Percentiles rank a stretch among this genome's conserved stretches.
These are phyloP conservation scores for Tor tambroides DNA, from an alignment of 2,113 vertebrate genomes.

Conservation along the genomic window DNA sequence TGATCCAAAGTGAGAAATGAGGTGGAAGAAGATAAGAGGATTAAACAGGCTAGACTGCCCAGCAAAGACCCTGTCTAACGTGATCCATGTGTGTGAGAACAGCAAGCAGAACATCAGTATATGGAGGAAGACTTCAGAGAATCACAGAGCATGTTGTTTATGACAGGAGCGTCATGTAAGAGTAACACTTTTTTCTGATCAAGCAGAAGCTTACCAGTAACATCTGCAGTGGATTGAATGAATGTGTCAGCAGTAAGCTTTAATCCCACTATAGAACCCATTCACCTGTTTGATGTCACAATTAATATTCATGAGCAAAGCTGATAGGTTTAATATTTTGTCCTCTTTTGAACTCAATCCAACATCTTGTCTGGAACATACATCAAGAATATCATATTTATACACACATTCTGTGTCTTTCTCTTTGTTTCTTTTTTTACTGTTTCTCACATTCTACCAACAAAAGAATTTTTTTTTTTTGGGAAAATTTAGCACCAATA, in stretches of 20 bases:
- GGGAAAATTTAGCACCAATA: too few relatives aligned
- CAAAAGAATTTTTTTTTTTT: too few relatives aligned
- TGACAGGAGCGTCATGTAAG: neutral
- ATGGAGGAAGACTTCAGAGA: neutral
- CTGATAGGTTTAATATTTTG: neutral
- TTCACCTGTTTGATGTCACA: neutral
- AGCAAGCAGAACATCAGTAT: neutral
- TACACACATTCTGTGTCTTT: too few relatives aligned
- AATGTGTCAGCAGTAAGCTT: neutral
- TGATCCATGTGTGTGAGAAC: neutral
- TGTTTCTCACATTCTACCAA: too few relatives aligned
- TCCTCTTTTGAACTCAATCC: too few relatives aligned
- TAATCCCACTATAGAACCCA: neutral
- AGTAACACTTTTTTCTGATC: neutral
- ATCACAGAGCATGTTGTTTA: neutral
- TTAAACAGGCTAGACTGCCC: constrained; percentile 59
- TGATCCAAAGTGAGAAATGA: constrained; percentile 59
- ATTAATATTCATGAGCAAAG: neutral
- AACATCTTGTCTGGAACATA: too few relatives aligned
- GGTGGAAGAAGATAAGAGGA: constrained; percentile 66
- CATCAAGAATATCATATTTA: too few relatives aligned
- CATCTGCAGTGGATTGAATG: neutral
- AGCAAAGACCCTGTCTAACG: neutral
- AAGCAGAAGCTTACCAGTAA: neutral
- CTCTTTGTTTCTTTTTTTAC: too few relatives aligned